Evolutionary conservation across 2,888 invertebrate genomes (phyloP).

Genomic region (Orgyia antiqua): DNA sequence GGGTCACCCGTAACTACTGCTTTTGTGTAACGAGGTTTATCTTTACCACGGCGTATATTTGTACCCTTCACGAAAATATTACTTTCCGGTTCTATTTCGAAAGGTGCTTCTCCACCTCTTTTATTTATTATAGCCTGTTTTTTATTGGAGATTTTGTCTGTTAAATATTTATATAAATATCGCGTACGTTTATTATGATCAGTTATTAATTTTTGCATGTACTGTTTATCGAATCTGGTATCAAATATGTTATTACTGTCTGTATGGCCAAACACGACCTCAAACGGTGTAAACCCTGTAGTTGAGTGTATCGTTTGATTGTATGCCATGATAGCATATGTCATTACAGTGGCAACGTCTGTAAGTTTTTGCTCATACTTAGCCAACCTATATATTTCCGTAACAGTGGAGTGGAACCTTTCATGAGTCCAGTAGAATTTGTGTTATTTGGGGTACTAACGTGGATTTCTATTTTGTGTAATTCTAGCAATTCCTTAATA

Average conservation of each 20-base stretch:
- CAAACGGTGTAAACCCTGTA: slow-evolving; percentile 1
- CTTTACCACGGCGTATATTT: too few species aligned
- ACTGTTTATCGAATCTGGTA: neutral
- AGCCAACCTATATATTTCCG: slow-evolving; percentile 5
- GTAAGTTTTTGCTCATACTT: slow-evolving; percentile 7
- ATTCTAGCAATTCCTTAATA: neutral
- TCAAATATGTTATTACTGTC: neutral
- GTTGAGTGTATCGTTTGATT: slow-evolving; percentile 1
- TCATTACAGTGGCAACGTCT: slow-evolving; percentile 25
- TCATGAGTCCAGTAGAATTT: slow-evolving; percentile 4
- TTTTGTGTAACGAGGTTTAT: too few species aligned
- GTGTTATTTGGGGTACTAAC: neutral
- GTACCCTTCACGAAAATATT: too few species aligned
- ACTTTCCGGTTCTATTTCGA: too few species aligned
- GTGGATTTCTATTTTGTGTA: neutral
- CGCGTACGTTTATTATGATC: neutral
- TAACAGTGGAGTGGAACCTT: slow-evolving; percentile 3
- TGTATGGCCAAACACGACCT: slow-evolving; percentile 2
- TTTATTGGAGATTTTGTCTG: too few species aligned
- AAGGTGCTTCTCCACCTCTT: too few species aligned
- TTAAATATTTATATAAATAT: too few species aligned
- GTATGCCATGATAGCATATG: slow-evolving; percentile 12
- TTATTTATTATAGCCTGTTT: too few species aligned
- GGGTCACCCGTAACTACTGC: slow-evolving; percentile 6
- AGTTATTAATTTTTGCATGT: neutral